Evolutionary conservation across 2,888 invertebrate genomes (phyloP), one percentile per base, ranked within the genome.

Genomic region (Ophion obscuratus): DNA sequence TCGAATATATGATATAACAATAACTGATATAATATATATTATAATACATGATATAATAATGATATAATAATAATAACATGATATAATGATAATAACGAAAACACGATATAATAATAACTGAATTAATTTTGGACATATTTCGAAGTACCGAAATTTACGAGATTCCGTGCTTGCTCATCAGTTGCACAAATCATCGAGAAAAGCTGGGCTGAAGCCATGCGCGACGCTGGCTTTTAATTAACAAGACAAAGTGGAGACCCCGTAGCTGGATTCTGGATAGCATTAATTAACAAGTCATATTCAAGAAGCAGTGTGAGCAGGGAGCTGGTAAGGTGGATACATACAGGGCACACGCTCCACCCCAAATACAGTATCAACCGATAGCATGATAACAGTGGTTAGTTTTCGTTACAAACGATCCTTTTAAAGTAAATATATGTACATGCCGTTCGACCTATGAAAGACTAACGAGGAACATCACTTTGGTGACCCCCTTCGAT

Each of bases 251-350:
- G 82, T 78, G 85, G 62, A 24, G n/a, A 79, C 57, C 73, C 77
- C 73, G 61, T 64, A 44, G 81, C 53, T 67, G 76, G 53, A 74
- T 64, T 68, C 68, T 61, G 64, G 74, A n/a, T 62, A 67, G 74
- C n/a, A 78, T 78, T 82, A 85, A 85, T 85, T 85, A 85, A 85
- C 78, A 64, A 84, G 73, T 68, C 73, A 81, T 78, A 82, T 85
- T 82, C 73, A 78, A 73, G 44, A 62, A 74, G 59, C 59, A 75
- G 61, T 64, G 62, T 64, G 44, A 40, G 9, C 7, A 68, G 44
- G 74, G 68, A 81, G 77, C 53, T 70, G 71, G 53, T 74, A 75
- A 78, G 61, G 57, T 62, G 40, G 77, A 64, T 61, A 31, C 27
- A 84, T 67, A 73, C 24, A 76, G 17, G 20, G 40, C 40, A 40